Conservation (phyloP, 2,113 vertebrate species). For the Cinclus cinclus region DNA sequence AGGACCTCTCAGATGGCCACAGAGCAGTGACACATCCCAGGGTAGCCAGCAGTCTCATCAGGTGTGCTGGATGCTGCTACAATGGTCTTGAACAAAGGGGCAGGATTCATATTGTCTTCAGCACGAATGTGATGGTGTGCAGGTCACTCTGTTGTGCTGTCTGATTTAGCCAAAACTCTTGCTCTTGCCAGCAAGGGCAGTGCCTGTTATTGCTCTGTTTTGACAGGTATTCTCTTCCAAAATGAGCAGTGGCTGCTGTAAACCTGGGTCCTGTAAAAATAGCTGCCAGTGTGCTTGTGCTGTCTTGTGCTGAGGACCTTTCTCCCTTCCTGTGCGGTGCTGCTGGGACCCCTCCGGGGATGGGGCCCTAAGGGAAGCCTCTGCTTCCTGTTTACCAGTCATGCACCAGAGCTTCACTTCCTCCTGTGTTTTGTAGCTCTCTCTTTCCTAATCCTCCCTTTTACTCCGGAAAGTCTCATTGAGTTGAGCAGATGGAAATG, state of each 20-base stretch:
- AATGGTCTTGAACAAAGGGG: neutral
- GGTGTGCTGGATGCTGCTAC: neutral
- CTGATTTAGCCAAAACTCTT: neutral
- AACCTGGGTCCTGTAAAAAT: neutral
- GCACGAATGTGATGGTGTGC: fast-evolving
- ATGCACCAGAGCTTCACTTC: neutral
- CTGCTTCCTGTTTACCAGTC: neutral
- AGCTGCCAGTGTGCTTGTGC: neutral
- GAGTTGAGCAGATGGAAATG: neutral
- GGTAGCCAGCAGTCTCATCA: neutral
- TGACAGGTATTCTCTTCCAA: neutral
- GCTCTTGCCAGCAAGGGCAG: neutral
- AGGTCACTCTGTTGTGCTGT: neutral
- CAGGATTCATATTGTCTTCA: neutral
- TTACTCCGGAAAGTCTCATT: neutral
- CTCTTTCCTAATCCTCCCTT: neutral
- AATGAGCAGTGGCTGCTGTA: neutral
- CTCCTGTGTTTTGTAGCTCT: neutral
- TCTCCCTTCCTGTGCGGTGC: neutral
- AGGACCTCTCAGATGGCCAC: neutral
- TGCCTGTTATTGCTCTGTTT: neutral
- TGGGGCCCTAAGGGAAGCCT: neutral
- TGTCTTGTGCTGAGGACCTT: neutral
- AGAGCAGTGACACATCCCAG: neutral
- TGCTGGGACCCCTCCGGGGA: neutral